Percentiles rank a stretch among this genome's conserved stretches.
These are phyloP conservation scores for Leptatherina wallacei DNA, from an alignment of 2,797 vertebrate species.

Conservation along the genomic window DNA sequence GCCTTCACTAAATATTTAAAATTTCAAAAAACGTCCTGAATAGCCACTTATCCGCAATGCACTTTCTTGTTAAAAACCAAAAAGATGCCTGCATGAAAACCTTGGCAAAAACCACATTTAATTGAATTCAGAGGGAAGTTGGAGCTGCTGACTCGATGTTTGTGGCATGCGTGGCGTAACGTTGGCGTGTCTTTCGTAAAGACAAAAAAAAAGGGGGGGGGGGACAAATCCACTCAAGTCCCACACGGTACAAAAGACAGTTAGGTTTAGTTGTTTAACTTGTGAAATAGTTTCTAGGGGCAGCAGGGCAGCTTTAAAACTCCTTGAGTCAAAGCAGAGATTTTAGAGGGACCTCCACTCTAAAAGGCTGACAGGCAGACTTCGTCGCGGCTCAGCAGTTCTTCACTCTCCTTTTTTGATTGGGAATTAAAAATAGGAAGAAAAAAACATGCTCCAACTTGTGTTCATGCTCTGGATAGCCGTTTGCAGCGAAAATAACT, in stretches of 20 bases:
- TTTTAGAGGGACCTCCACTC: constrained; percentile 43
- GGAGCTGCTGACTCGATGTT: constrained; percentile 51
- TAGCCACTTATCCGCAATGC: not conserved
- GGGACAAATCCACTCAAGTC: constrained; percentile 24
- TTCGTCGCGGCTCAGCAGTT: constrained; percentile 38
- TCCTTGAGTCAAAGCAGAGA: constrained; percentile 55
- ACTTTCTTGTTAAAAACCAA: not conserved
- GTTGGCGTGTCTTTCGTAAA: constrained; percentile 43
- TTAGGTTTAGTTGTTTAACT: not conserved
- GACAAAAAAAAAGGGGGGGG: not conserved
- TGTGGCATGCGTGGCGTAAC: constrained; percentile 68
- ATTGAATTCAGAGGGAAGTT: constrained; percentile 36
- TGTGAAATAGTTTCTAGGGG: not conserved
- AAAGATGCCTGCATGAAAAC: constrained; percentile 14
- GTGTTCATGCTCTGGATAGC: constrained; percentile 12
- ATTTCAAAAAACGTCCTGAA: constrained; percentile 1
- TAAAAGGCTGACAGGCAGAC: constrained; percentile 39
- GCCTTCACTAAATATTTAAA: constrained; percentile 18
- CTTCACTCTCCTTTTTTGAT: constrained; percentile 28
- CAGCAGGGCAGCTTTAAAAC: constrained; percentile 2
- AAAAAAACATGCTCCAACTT: constrained; percentile 25
- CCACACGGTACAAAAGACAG: constrained; percentile 16
- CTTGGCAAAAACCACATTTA: not conserved
- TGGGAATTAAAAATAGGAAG: constrained; percentile 15
- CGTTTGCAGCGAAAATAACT: not conserved